Conservation (phyloP, 2,113 vertebrate species). For the Myrmecobius fasciatus region DNA sequence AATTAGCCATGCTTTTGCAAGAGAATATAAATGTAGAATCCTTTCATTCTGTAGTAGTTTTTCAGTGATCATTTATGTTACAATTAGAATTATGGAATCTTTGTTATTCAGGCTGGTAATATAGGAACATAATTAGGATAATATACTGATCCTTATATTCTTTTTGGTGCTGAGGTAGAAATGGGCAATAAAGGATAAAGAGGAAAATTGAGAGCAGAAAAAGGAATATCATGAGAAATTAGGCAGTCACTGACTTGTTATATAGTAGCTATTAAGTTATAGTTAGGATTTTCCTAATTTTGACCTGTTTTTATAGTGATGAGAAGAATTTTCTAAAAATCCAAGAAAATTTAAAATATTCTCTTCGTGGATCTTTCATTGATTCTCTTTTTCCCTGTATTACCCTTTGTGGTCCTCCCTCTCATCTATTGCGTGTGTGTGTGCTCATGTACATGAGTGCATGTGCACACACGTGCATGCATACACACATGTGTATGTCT, state of each 20-base stretch:
- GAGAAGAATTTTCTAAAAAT: neutral
- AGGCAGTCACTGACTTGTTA: constrained; percentile 7
- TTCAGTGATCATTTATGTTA: neutral
- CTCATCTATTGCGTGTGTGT: neutral
- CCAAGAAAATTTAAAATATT: neutral
- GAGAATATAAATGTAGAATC: neutral
- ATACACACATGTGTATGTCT: neutral
- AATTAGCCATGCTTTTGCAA: neutral
- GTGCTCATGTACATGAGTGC: too few species aligned
- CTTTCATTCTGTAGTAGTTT: neutral
- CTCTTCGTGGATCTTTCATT: neutral
- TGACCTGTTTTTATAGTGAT: neutral
- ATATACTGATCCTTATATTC: constrained; percentile 8
- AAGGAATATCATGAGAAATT: neutral
- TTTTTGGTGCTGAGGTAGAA: constrained; percentile 17
- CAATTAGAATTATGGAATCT: neutral
- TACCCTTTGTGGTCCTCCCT: constrained; percentile 17
- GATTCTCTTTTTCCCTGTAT: neutral
- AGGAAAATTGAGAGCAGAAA: neutral
- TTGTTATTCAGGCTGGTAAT: neutral
- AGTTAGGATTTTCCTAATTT: constrained; percentile 2
- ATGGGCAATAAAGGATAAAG: constrained; percentile 34
- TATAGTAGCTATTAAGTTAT: neutral
- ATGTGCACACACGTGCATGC: too few species aligned
- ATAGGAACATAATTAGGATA: neutral